Base-by-base conservation (phyloP, 2,797 vertebrate genomes). In the Lates japonicus region DNA sequence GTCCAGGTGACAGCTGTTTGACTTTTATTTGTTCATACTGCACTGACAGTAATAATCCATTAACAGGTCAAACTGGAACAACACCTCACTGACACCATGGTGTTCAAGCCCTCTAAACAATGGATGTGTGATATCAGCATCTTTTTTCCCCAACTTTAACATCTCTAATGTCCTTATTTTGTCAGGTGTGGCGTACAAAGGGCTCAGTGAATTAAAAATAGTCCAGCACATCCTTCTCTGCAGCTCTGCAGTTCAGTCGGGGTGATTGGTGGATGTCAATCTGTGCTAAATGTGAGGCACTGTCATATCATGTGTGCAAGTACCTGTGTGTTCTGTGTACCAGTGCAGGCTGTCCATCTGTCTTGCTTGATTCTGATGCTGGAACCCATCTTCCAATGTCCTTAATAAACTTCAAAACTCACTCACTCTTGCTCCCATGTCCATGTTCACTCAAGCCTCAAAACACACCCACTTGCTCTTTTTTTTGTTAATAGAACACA, bases 1-100 rank as follows among this genome's bases (percentile, higher is more conserved):
- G 31, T 80, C 75, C 85, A 86, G 83, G 74, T 89, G 89, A 76
- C 89, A 89, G 81, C 79, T 92, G 86, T 74, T 66, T 81, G 70
- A 84, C 76, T 85, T 68, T 62, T 79, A 65, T 75, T 72, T 75
- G 62, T 78, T 69, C 68, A 10, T 35, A 39, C 74, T 33, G 22
- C 55, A 13, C 74, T 81, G 67, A 59, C 70, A 66, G 31, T 37
- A 46, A 74, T 78, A 48, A 44, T 70, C 74, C 62, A 63, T 82
- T 66, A 85, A 57, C 65, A 81, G 68, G 77, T 80, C 90, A 70
- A 48, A 63, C 67, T 78, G 74, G 76, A 90, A 92, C 65, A 88
- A 83, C 86, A 88, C 14, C 61, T 81, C 61, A 13, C 19, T 86
- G 64, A 88, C 82, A 79, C 69, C 35, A 55, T 25, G 39, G 0